Percentiles rank a stretch among this genome's conserved stretches.
Conservation (phyloP, 2,113 vertebrate species). For the Trinectes maculatus region DNA sequence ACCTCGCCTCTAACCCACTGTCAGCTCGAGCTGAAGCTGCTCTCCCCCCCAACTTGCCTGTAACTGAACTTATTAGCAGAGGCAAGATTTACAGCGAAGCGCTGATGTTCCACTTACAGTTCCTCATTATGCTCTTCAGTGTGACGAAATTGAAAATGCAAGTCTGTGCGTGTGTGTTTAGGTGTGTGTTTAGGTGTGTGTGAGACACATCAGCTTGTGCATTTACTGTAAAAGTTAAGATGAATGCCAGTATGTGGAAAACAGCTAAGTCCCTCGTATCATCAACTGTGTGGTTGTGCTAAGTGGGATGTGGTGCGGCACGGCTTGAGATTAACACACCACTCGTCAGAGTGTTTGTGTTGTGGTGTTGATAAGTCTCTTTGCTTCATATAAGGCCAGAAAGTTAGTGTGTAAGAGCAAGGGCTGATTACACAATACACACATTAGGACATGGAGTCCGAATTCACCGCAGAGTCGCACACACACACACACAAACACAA, state of each 20-base stretch:
- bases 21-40: not conserved
- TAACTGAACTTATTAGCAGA: no score
- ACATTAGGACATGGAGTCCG: slow-evolving; percentile 14
- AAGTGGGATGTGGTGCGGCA: slow-evolving; percentile 39
- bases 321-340: slow-evolving; percentile 39
- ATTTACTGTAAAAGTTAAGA: slow-evolving; percentile 16
- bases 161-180: slow-evolving; percentile 1
- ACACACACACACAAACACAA: no score
- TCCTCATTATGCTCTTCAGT: not conserved
- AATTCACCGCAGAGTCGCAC: slow-evolving; percentile 28
- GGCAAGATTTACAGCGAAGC: slow-evolving; percentile 4
- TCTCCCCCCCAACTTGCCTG: no score
- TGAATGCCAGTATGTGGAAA: slow-evolving; percentile 13
- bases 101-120: slow-evolving; percentile 23
- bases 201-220: slow-evolving; percentile 28
- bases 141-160: slow-evolving; percentile 29
- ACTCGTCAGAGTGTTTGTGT: slow-evolving; percentile 33
- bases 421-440: slow-evolving; percentile 54
- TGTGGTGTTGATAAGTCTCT: slow-evolving; percentile 45
- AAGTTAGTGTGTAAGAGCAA: slow-evolving; percentile 53
- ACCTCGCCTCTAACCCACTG: not conserved
- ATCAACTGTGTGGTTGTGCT: slow-evolving; percentile 38
- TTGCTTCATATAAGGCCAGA: slow-evolving; percentile 45
- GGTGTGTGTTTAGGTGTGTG: not conserved
- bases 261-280: no score